Evolutionary conservation across 2,888 invertebrate species (phyloP).

Genomic region (Cryptophagus acutangulus): DNA sequence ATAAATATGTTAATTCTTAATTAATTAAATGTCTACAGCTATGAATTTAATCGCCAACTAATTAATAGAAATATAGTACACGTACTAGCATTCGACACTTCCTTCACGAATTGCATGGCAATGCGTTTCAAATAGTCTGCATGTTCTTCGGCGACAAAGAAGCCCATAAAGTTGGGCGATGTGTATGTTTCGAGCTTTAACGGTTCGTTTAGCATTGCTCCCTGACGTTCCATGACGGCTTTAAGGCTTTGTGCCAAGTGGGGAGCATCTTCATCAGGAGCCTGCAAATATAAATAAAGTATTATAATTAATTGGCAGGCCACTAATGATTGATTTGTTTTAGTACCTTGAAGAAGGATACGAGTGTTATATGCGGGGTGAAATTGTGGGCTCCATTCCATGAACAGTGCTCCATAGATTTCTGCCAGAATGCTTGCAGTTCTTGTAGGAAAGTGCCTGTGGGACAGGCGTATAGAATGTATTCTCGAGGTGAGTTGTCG

Average conservation of each 20-base stretch:
- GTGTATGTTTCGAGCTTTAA: conserved; percentile 76
- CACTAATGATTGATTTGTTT: neutral
- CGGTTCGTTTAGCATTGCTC: conserved; percentile 60
- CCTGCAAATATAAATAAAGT: conserved; percentile 51
- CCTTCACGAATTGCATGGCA: conserved; percentile 75
- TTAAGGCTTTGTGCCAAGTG: conserved; percentile 67
- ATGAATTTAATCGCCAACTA: too few relatives aligned
- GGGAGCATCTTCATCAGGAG: conserved; percentile 68
- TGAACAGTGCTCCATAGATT: conserved; percentile 66
- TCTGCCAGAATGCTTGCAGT: conserved; percentile 71
- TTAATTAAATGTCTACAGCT: too few relatives aligned
- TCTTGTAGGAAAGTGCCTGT: conserved; percentile 69
- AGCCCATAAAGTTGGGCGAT: conserved; percentile 86
- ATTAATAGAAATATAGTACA: too few relatives aligned
- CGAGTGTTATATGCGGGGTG: conserved; percentile 84
- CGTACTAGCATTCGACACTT: conserved; percentile 71
- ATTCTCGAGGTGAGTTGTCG: conserved; percentile 72
- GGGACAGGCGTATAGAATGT: conserved; percentile 83
- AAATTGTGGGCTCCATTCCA: conserved; percentile 91
- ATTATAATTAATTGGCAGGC: neutral
- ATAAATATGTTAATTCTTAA: too few relatives aligned
- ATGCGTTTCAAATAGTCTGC: conserved; percentile 75
- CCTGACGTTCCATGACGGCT: conserved; percentile 66
- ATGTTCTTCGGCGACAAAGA: conserved; percentile 79
- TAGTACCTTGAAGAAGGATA: conserved; percentile 81